Evolutionary conservation across 2,113 vertebrate genomes (phyloP), one percentile per base, ranked within the genome.

Genomic region (Malurus melanocephalus): DNA sequence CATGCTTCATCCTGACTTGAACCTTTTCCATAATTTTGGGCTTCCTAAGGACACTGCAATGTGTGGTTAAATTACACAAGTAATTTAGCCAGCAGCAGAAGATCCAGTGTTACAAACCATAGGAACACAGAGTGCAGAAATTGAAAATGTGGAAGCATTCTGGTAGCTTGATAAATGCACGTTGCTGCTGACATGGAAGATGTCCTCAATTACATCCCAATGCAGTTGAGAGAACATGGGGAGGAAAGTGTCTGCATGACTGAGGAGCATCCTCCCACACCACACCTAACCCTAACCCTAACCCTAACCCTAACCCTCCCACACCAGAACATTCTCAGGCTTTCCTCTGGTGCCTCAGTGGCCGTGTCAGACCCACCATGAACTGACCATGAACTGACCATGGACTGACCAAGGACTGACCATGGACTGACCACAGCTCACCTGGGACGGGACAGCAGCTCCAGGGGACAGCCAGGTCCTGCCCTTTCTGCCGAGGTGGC

Each of bases 281-380:
- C 6, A 2, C 21, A 30, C 13, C 6, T 33, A 33, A 33, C 33
- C 33, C 33, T 33, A 33, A 33, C 33, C 33, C 33, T 33, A 33
- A 33, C 33, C 33, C 33, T 33, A 33, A 33, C 33, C 33, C 33
- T 33, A 33, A 33, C 33, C 22, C 13, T 79, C 49, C 27, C 27
- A 18, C 21, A 30, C 13, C 6, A 2, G 15, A 5, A 9, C 8
- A 20, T 32, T 22, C 75, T 66, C 19, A 2, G 16, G 43, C 33
- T 51, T 19, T 28, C 52, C 13, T 2, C 13, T 16, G 6, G 4
- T 42, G 21, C 28, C 19, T 23, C 1, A 0, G 30, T 9, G 12
- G n/a, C 35, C 0, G 0, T 12, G 14, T 48, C 42, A 30, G 62
- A 79, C 7, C 4, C 0, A 1, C 21, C 4, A 11, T 7, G 22